Evolutionary conservation across 2,113 vertebrate genomes (phyloP), one percentile per base, ranked within the genome.

Genomic region (Polyodon spathula): DNA sequence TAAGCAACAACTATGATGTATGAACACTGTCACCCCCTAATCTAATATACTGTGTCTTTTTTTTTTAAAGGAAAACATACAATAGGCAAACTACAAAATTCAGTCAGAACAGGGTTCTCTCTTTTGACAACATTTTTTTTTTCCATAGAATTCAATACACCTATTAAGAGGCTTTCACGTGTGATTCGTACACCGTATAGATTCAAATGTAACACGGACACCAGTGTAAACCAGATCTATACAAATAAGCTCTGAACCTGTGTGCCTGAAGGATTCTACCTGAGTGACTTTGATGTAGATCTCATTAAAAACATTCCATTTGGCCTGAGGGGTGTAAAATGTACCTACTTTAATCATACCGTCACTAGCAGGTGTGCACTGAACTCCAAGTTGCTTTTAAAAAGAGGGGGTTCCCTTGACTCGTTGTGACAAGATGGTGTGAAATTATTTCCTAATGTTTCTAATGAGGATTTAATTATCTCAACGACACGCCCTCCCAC

Each of bases 231-330:
- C 73, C 72, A 70, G 68, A 76, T 71, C 68, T 43, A 62, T 10
- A 70, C n/a, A 79, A 75, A 58, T 68, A 74, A 1, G 68, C 81
- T 81, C 78, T 83, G 80, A 85, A 86, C 80, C 72, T 63, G 74
- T 77, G 82, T 72, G 81, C 84, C 83, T 83, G 67, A 54, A 86
- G 79, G 79, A 80, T 71, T 77, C 65, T 71, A 74, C 64, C 78
- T 77, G 67, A 73, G 68, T 70, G 65, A 70, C 78, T 85, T 85
- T 84, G 81, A 82, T 84, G 76, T 82, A 76, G 80, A 81, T 83
- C 68, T 75, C 81, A 82, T 87, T 78, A 78, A 84, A 85, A 76
- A 79, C 68, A 66, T 69, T 78, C 79, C 82, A 74, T 75, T 74
- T 84, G 84, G 83, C 86, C 74, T 58, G 65, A 63, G 66, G 77